Conservation (phyloP, 2,888 invertebrate genomes). For the Argyresthia albistria region DNA sequence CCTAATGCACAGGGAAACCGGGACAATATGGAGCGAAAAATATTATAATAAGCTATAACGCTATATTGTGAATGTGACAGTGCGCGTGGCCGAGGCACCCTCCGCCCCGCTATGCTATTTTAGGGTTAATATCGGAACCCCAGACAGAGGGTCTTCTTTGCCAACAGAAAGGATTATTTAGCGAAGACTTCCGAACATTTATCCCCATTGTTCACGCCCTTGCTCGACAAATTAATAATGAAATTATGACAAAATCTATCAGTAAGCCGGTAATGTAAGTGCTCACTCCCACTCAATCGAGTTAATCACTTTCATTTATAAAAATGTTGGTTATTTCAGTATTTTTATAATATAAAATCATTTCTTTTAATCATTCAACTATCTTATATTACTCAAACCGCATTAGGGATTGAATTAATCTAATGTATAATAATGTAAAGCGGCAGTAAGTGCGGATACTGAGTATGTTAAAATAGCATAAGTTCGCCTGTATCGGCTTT, state of each 20-base stretch:
- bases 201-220: conserved; percentile 50
- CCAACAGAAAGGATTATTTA: conserved; percentile 58
- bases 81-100: conserved; percentile 49
- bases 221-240: conserved; percentile 41
- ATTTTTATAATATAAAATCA: no score
- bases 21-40: conserved; percentile 55
- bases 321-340: no score
- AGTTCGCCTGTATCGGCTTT: no score
- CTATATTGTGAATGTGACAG: conserved; percentile 67
- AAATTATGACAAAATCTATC: conserved; percentile 16
- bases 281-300: neutral
- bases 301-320: no score
- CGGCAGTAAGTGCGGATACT: no score
- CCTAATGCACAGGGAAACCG: conserved; percentile 5
- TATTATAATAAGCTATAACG: conserved; percentile 67
- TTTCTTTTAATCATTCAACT: no score
- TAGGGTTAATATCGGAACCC: conserved; percentile 44
- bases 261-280: neutral
- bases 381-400: no score
- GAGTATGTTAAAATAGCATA: no score
- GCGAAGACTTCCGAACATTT: conserved; percentile 54
- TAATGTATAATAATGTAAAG: no score
- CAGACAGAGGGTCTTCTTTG: conserved; percentile 52
- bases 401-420: no score
- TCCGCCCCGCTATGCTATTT: conserved; percentile 35